These are phyloP conservation scores for Lepidostoma basale DNA, from an alignment of 1,140 invertebrate species.

Conservation along the genomic window DNA sequence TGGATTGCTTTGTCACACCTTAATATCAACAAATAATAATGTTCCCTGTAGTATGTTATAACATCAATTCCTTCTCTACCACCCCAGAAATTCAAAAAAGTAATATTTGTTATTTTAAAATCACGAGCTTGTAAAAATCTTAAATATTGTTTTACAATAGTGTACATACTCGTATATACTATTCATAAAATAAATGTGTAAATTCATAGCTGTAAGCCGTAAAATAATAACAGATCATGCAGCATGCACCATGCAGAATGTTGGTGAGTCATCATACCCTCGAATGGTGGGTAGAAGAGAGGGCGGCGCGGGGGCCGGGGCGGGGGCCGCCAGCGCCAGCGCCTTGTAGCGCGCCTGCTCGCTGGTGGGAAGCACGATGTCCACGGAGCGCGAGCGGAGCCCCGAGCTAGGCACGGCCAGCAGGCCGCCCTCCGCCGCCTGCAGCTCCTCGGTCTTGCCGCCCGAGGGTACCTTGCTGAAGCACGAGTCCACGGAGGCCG, in stretches of 20 bases:
- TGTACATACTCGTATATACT: too few species aligned
- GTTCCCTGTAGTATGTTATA: too few species aligned
- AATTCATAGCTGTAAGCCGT: too few species aligned
- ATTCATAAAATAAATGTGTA: too few species aligned
- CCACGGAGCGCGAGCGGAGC: slow-evolving; percentile 84
- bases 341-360: slow-evolving; percentile 84
- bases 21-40: too few species aligned
- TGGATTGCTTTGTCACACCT: neutral
- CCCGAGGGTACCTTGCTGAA: slow-evolving; percentile 73
- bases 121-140: too few species aligned
- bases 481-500: slow-evolving; percentile 84
- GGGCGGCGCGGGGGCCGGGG: slow-evolving; percentile 51
- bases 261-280: slow-evolving; percentile 50
- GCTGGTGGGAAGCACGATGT: slow-evolving; percentile 87
- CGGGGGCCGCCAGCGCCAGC: slow-evolving; percentile 63
- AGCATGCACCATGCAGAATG: too few species aligned
- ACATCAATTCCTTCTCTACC: too few species aligned
- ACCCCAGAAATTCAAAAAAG: too few species aligned
- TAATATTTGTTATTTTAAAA: too few species aligned
- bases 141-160: too few species aligned
- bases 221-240: too few species aligned
- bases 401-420: slow-evolving; percentile 70
- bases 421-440: slow-evolving; percentile 63
- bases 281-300: slow-evolving; percentile 52
- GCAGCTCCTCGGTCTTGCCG: slow-evolving; percentile 69